Evolutionary conservation across 2,113 vertebrate species (phyloP).

Genomic region (Mellivora capensis): DNA sequence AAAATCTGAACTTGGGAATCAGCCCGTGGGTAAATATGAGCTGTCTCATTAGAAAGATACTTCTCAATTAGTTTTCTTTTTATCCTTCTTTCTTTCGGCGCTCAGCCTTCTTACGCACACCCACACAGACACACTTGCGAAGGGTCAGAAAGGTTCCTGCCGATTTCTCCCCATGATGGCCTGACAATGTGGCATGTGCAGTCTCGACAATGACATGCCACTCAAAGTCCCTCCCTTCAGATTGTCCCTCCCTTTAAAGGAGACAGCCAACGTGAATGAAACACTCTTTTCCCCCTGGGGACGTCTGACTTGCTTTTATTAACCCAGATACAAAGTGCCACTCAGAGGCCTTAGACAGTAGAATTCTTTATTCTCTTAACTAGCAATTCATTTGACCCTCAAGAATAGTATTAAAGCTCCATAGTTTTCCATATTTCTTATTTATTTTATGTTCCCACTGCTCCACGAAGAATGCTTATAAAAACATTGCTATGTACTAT

Average conservation of each 20-base stretch:
- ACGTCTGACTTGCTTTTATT: slow-evolving; percentile 71
- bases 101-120: background rate
- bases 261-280: slow-evolving; percentile 64
- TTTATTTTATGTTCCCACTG: slow-evolving; percentile 77
- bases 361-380: slow-evolving; percentile 72
- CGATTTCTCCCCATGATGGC: slow-evolving; percentile 69
- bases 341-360: slow-evolving; percentile 54
- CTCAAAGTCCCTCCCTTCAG: slow-evolving; percentile 62
- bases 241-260: slow-evolving; percentile 79
- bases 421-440: slow-evolving; percentile 66
- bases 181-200: slow-evolving; percentile 75
- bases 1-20: slow-evolving; percentile 66
- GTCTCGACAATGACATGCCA: slow-evolving; percentile 75
- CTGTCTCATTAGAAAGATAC: slow-evolving; percentile 72
- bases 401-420: slow-evolving; percentile 72
- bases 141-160: slow-evolving; percentile 73
- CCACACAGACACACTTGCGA: slow-evolving; percentile 24
- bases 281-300: slow-evolving; percentile 52
- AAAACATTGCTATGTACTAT: slow-evolving; percentile 74
- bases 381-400: slow-evolving; percentile 59
- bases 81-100: slow-evolving; percentile 57
- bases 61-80: slow-evolving; percentile 68
- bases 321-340: slow-evolving; percentile 71
- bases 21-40: slow-evolving; percentile 61
- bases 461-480: slow-evolving; percentile 66